Percentiles rank a stretch among this genome's conserved stretches.
These are phyloP conservation scores for Chrysemys picta DNA, from an alignment of 2,113 vertebrate species.

Conservation along the genomic window DNA sequence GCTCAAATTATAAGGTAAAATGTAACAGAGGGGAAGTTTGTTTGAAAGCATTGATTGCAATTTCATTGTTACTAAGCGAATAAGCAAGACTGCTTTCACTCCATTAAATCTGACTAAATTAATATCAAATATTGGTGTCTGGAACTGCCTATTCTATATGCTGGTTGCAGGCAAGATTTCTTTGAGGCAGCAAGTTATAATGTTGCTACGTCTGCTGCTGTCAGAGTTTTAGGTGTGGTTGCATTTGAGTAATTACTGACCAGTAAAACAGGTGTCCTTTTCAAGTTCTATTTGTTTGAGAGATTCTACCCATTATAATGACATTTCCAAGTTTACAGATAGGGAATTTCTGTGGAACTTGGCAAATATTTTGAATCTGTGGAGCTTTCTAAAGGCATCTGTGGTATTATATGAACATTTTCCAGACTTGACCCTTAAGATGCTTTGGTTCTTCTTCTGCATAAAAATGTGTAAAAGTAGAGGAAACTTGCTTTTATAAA, in stretches of 20 bases:
- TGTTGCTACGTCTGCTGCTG: neutral
- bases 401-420: neutral
- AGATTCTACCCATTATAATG: accelerated
- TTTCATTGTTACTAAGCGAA: neutral
- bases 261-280: neutral
- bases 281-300: neutral
- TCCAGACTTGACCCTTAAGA: neutral
- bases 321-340: slow-evolving; percentile 12
- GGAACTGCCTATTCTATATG: neutral
- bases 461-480: neutral
- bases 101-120: neutral
- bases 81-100: neutral
- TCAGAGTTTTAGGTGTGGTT: neutral
- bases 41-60: neutral
- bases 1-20: neutral
- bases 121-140: neutral
- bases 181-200: neutral
- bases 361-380: neutral
- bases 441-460: neutral
- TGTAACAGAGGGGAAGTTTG: neutral
- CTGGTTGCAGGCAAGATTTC: neutral
- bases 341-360: neutral
- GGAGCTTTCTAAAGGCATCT: neutral
- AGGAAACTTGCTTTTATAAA: neutral
- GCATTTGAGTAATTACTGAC: neutral